Percentiles rank a stretch among this genome's conserved stretches.
phyloP scores from a whole-genome alignment of 1,140 invertebrate species.

The Neuroterus valhalla region DNA sequence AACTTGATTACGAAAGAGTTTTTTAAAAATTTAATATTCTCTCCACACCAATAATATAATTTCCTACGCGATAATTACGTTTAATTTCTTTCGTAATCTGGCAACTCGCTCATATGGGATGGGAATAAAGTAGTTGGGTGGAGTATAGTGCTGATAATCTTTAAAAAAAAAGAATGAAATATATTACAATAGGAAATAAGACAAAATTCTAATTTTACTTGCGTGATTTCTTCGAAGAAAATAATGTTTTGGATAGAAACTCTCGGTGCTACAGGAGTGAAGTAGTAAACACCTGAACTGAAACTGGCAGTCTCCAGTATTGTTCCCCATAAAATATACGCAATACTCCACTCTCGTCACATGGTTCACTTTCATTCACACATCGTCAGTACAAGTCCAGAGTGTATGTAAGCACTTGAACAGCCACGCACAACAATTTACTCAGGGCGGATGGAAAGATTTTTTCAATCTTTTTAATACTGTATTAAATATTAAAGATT shows the following conservation, averaged over 20 bases:
- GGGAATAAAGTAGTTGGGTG: background rate
- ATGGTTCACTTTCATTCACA: conserved; percentile 21
- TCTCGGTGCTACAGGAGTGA: background rate
- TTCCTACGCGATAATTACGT: too few species aligned
- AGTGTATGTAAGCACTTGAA: background rate
- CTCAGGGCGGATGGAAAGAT: background rate
- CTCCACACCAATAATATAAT: too few species aligned
- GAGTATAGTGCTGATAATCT: background rate
- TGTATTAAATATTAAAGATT: too few species aligned
- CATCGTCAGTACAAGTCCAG: background rate
- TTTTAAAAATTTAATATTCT: too few species aligned
- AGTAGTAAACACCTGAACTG: conserved; percentile 25
- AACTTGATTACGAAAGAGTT: too few species aligned
- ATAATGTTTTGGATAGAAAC: background rate
- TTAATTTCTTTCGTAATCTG: too few species aligned
- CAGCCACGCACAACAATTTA: background rate
- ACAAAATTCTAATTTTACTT: background rate
- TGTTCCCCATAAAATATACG: conserved; percentile 21
- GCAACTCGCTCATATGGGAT: too few species aligned
- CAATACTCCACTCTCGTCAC: conserved; percentile 24
- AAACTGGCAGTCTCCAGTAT: conserved; percentile 20
- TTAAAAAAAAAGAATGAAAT: background rate
- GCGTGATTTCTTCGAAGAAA: background rate
- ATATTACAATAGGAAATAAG: background rate
- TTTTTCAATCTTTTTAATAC: too few species aligned